A percentile compares a stretch with the other conserved stretches of the same genome.
Conservation (phyloP, 2,888 invertebrate species). For the Drosophila incognita region DNA sequence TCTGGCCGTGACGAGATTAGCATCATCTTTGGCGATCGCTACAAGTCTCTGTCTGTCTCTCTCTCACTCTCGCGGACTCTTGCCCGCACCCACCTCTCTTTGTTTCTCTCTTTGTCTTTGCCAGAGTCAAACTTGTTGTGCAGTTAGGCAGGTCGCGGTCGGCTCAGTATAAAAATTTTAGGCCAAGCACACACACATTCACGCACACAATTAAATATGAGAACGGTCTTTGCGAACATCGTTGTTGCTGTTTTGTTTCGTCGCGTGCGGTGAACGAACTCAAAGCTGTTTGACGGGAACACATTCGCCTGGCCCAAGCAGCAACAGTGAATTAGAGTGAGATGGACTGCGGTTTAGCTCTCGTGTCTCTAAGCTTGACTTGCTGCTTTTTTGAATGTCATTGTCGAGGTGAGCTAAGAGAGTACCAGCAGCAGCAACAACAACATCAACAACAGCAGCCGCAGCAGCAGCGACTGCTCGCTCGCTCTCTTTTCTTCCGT, state of each 20-base stretch:
- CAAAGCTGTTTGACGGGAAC: slow-evolving; percentile 84
- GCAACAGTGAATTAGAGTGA: slow-evolving; percentile 15
- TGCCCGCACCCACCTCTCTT: background rate
- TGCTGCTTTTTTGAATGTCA: slow-evolving; percentile 80
- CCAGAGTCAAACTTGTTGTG: slow-evolving; percentile 62
- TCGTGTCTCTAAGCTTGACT: slow-evolving; percentile 63
- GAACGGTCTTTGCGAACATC: slow-evolving; percentile 22
- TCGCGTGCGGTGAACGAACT: slow-evolving; percentile 84
- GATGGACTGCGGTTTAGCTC: slow-evolving; percentile 20
- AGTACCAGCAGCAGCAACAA: slow-evolving; percentile 10
- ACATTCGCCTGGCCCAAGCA: slow-evolving; percentile 38
- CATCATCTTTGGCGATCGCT: slow-evolving; percentile 57
- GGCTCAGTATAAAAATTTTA: slow-evolving; percentile 60
- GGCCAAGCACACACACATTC: slow-evolving; percentile 58
- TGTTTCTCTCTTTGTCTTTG: background rate
- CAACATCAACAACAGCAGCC: background rate
- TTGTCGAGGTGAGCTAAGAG: slow-evolving; percentile 59
- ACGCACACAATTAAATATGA: slow-evolving; percentile 2
- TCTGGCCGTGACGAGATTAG: slow-evolving; percentile 46
- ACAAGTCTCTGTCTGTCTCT: slow-evolving; percentile 14
- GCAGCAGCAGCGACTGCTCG: slow-evolving; percentile 4
- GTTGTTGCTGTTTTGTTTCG: slow-evolving; percentile 21
- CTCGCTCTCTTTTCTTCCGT: slow-evolving; percentile 34
- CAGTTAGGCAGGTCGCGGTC: slow-evolving; percentile 75
- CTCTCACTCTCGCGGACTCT: background rate